Conservation (phyloP, 1,140 invertebrate genomes). For the Drosophila athabasca region DNA sequence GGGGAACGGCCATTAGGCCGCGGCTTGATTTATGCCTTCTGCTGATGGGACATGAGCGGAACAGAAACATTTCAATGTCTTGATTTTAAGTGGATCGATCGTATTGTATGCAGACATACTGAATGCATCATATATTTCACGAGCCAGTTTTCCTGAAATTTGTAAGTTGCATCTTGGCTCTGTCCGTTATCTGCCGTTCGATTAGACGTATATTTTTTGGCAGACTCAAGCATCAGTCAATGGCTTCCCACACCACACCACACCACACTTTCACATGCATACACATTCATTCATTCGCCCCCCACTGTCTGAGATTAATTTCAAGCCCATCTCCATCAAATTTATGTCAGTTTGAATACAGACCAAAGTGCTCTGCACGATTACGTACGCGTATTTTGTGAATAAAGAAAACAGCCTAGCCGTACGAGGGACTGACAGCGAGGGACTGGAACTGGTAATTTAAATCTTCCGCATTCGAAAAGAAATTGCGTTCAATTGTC, state of each 20-base stretch:
- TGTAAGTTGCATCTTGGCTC: not conserved
- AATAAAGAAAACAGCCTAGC: slow-evolving; percentile 37
- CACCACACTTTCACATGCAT: slow-evolving; percentile 5
- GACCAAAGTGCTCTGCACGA: slow-evolving; percentile 4
- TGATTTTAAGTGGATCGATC: slow-evolving; percentile 8
- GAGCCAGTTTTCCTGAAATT: not conserved
- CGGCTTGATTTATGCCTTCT: slow-evolving; percentile 17
- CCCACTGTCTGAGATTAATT: slow-evolving; percentile 23
- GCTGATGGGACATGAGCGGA: slow-evolving; percentile 19
- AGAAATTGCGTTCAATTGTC: slow-evolving; percentile 47
- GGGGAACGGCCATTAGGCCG: slow-evolving; percentile 14
- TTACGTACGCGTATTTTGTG: slow-evolving; percentile 52
- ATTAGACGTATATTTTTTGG: slow-evolving; percentile 1
- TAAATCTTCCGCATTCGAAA: slow-evolving; percentile 55
- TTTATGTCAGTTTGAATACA: slow-evolving; percentile 11
- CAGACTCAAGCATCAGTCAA: not conserved
- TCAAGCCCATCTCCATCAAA: slow-evolving; percentile 28
- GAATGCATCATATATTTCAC: not conserved
- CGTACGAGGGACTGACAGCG: not conserved
- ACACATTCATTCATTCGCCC: not conserved
- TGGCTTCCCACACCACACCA: not conserved
- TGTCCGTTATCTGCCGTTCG: too few species aligned
- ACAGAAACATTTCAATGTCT: slow-evolving; percentile 7
- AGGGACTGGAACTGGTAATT: slow-evolving; percentile 15
- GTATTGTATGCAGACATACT: not conserved